phyloP scores from a whole-genome alignment of 2,888 invertebrate genomes.

The Epirrhoe tristata region DNA sequence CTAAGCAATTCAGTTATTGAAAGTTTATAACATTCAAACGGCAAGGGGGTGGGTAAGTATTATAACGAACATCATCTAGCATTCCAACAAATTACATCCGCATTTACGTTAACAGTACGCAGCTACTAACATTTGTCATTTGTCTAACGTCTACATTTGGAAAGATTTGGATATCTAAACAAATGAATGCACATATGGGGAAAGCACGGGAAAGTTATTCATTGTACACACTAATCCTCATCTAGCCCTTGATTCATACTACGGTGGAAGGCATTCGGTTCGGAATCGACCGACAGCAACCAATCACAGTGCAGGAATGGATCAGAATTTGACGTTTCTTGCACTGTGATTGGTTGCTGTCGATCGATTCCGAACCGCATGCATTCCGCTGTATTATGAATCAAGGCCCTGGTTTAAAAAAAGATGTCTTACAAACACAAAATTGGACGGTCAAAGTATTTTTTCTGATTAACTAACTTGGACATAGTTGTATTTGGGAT shows the following conservation, averaged over 20 bases:
- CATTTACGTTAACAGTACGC: background rate
- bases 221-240: no score
- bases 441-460: conserved; percentile 4
- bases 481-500: no score
- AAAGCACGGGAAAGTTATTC: background rate
- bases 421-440: background rate
- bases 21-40: background rate
- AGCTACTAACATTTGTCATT: conserved; percentile 2
- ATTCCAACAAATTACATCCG: background rate
- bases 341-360: no score
- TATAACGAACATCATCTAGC: background rate
- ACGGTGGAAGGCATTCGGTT: no score
- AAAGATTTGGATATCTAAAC: background rate
- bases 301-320: no score
- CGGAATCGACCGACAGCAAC: background rate
- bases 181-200: background rate
- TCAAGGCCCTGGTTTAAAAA: background rate
- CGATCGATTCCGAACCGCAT: no score
- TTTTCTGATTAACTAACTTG: background rate
- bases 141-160: background rate
- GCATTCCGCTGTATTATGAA: no score
- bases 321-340: no score
- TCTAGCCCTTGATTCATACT: no score
- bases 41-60: background rate
- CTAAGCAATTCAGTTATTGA: conserved; percentile 13